Evolutionary conservation across 2,797 vertebrate species (phyloP).

Genomic region (Lacerta bilineata): DNA sequence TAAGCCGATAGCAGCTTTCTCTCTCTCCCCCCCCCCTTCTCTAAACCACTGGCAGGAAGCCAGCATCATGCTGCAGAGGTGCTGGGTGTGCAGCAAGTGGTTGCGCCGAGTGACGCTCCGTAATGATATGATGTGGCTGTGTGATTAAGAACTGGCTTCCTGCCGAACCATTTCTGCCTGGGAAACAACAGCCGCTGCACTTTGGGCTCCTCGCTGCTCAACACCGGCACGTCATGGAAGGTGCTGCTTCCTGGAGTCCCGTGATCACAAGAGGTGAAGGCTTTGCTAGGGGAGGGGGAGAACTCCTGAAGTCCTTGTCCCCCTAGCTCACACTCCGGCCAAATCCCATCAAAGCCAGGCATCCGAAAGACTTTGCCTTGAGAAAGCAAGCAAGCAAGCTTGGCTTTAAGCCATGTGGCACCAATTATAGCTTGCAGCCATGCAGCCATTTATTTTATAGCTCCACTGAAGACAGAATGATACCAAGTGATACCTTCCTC

Average conservation of each 20-base stretch:
- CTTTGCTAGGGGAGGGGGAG: slow-evolving; percentile 9
- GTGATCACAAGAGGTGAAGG: background rate
- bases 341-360: slow-evolving; percentile 20
- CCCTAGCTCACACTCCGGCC: background rate
- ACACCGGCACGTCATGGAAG: slow-evolving; percentile 21
- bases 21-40: slow-evolving; percentile 30
- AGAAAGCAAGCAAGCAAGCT: background rate
- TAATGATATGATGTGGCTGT: slow-evolving; percentile 63
- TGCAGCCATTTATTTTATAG: background rate
- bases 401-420: background rate
- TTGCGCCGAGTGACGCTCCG: slow-evolving; percentile 60
- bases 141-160: slow-evolving; percentile 65
- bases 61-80: slow-evolving; percentile 71
- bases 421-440: background rate
- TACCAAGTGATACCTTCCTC: too few relatives aligned
- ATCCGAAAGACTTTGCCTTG: slow-evolving; percentile 18
- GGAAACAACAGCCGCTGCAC: slow-evolving; percentile 32
- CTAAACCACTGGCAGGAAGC: slow-evolving; percentile 74
- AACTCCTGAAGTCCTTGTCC: background rate
- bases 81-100: slow-evolving; percentile 74
- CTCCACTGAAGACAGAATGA: background rate
- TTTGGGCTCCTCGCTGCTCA: slow-evolving; percentile 20
- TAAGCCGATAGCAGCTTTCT: slow-evolving; percentile 68
- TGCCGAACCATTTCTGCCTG: slow-evolving; percentile 67
- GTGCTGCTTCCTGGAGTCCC: slow-evolving; percentile 24